Base-by-base conservation (phyloP, 2,888 invertebrate genomes). In the Clunio marinus region DNA sequence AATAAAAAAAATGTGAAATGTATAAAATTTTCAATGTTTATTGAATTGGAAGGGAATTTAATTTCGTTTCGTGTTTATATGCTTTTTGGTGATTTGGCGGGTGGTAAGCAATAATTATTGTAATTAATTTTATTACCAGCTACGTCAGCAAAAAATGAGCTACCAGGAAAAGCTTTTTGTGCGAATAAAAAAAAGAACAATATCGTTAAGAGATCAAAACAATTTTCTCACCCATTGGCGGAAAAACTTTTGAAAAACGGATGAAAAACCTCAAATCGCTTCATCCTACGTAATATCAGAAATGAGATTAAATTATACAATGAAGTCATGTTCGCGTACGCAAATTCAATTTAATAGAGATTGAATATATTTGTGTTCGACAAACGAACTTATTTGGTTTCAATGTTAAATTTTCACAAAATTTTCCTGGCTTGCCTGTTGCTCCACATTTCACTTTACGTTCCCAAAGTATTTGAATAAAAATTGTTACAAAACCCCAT, bases 331-430 rank as follows among this genome's bases (percentile, higher is more conserved):
- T 24, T 13, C 60, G 60, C 41, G 15, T 24, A 60, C 35, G 32
- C 37, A 60, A 41, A 60, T 32, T 60, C 60, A 60, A 60, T 60
- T 60, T 60, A 60, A 60, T 60, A 60, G 37, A 37, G 60, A 60
- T 60, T 60, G 60, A 41, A 60, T 41, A 24, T 41, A 37, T 57
- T 32, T 51, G 17, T 51, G 17, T 51, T 51, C 51, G 51, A 51
- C n/a, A n/a, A n/a, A n/a, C n/a, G 41, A n/a, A 41, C 15, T 41
- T 41, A n/a, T 41, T 10, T 10, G 41, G n/a, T 41, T 15, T 41
- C 10, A 15, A 10, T 41, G 41, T n/a, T n/a, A 55, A 24, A 20
- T 55, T 55, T 55, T 10, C 24, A 22, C 51, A 7, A 22, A 22
- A 24, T 22, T 22, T 55, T 55, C 45, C n/a, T 45, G n/a, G n/a